Evolutionary conservation across 2,888 invertebrate species (phyloP).

Genomic region (Conistra vaccinii): DNA sequence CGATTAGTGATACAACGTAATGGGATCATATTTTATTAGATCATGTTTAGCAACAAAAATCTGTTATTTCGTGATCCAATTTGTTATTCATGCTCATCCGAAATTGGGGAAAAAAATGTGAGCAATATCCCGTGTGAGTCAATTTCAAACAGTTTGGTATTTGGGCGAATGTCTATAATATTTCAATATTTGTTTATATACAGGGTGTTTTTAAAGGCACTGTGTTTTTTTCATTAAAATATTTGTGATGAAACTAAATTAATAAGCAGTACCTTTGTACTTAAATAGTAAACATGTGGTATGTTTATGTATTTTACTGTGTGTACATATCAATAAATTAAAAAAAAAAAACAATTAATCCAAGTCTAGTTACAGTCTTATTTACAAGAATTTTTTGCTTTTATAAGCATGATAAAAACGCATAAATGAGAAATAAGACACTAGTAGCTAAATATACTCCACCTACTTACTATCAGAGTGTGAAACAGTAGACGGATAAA

Average conservation of each 20-base stretch:
- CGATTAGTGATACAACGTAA: constrained; percentile 1
- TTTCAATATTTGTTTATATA: neutral
- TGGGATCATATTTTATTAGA: neutral
- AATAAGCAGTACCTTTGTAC: too few species aligned
- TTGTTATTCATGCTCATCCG: neutral
- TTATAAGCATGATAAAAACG: neutral
- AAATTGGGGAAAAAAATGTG: neutral
- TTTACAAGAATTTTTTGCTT: neutral
- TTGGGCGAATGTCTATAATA: neutral
- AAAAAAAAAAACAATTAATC: too few species aligned
- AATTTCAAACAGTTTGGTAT: neutral
- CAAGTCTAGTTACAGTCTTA: too few species aligned
- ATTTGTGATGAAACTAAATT: neutral
- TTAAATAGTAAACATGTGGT: too few species aligned
- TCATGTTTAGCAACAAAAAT: neutral
- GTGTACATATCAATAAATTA: too few species aligned
- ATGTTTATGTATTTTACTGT: too few species aligned
- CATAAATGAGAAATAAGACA: neutral
- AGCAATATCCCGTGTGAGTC: constrained; percentile 4
- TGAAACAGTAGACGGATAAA: constrained; percentile 35
- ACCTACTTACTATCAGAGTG: constrained; percentile 14
- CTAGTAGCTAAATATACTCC: neutral
- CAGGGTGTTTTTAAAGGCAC: neutral
- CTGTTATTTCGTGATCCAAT: neutral
- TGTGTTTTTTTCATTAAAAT: neutral